Percentiles rank a stretch among this genome's conserved stretches.
Conservation (phyloP, 1,140 invertebrate species). For the Andrena cerasifolii region DNA sequence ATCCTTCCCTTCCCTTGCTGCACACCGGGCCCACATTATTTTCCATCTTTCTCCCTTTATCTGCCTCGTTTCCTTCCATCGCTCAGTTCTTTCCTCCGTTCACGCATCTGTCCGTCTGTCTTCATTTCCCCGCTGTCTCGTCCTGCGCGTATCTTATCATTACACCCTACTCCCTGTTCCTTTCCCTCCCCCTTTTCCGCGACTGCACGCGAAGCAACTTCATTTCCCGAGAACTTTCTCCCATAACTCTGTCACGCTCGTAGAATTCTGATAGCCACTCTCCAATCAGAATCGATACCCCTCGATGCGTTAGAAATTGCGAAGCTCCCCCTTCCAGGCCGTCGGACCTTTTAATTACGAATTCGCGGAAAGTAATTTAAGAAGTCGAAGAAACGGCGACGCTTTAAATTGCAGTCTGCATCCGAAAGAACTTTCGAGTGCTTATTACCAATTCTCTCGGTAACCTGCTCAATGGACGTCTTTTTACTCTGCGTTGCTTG, state of each 20-base stretch:
- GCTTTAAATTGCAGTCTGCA: not conserved
- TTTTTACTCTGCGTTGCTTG: too few species aligned
- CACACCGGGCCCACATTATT: conserved; percentile 21
- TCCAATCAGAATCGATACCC: conserved; percentile 18
- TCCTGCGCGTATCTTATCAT: not conserved
- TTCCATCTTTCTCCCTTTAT: not conserved
- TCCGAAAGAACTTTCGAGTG: not conserved
- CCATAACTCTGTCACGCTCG: conserved; percentile 6
- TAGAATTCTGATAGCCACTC: not conserved
- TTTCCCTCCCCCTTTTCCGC: not conserved
- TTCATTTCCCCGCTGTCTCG: not conserved
- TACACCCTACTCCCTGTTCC: not conserved
- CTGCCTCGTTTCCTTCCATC: not conserved
- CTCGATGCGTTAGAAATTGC: not conserved
- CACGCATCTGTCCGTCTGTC: not conserved
- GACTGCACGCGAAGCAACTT: not conserved
- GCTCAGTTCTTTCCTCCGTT: not conserved
- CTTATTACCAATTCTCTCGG: not conserved
- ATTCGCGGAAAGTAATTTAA: conserved; percentile 6
- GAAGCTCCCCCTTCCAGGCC: too few species aligned
- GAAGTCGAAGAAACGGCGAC: not conserved
- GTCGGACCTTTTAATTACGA: conserved; percentile 13
- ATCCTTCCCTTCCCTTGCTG: conserved; percentile 54
- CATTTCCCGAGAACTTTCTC: not conserved
- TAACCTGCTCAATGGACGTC: too few species aligned